Base-by-base conservation (phyloP, 1,140 invertebrate genomes). In the Augochlora pura region DNA sequence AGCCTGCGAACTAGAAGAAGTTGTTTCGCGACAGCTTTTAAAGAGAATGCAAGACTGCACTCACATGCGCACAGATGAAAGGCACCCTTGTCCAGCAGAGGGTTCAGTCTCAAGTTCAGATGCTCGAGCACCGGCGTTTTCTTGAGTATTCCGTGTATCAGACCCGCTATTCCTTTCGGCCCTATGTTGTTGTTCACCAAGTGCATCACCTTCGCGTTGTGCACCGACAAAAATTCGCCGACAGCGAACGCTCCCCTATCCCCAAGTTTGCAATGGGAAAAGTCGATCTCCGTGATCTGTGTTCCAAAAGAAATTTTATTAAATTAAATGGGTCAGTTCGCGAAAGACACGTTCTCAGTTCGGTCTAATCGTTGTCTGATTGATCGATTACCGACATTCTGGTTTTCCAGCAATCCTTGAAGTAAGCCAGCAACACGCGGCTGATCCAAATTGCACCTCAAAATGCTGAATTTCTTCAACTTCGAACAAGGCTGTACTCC, bases 171-270 rank as follows among this genome's bases (percentile, higher is more conserved):
- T 27, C 92, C 92, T 0, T 57, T 32, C 0, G 87, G 46, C 10
- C 91, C 91, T 63, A 93, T 93, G n/a, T 84, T 77, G 66, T 92
- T 93, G 79, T 93, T 91, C 12, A 74, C 68, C 42, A 93, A 82
- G 38, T 82, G 78, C 10, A 93, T 52, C 32, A 67, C 66, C 66
- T 75, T 83, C 32, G 92, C 32, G 4, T 60, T 81, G 27, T 91
- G 88, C 21, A 77, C 59, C 42, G 80, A 88, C 10, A 93, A 80
- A 81, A 91, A 92, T 69, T 88, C 88, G 0, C 89, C 89, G 10
- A 93, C 74, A 0, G 90, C 90, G 14, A 89, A 76, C 1, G 89
- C 91, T 3, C 91, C 92, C 8, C 62, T 64, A 57, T 93, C 86
- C 2, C 38, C 81, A 66, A 93, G 77, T 39, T 90, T 91, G 80